These are phyloP conservation scores for Drosophila cardini DNA, from an alignment of 1,140 invertebrate genomes.

Conservation along the genomic window DNA sequence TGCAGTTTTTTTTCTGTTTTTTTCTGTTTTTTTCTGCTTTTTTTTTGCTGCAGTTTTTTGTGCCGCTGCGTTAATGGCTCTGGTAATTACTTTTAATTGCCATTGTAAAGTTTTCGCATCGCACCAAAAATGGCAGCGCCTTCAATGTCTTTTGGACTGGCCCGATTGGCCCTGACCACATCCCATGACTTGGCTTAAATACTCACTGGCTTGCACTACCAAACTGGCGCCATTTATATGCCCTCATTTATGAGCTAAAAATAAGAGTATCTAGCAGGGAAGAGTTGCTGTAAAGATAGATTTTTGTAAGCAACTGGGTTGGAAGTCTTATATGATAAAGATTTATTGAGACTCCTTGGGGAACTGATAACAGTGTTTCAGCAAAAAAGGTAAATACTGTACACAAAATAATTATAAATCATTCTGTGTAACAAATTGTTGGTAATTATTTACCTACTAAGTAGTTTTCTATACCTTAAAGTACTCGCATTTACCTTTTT, in stretches of 20 bases:
- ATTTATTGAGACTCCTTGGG: too few relatives aligned
- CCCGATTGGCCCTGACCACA: conserved; percentile 63
- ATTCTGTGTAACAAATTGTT: too few relatives aligned
- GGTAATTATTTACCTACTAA: too few relatives aligned
- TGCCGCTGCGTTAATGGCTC: conserved; percentile 72
- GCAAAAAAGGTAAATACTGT: too few relatives aligned
- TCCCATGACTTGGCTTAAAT: conserved; percentile 38
- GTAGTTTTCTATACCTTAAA: background rate
- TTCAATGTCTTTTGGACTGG: conserved; percentile 35
- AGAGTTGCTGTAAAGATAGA: background rate
- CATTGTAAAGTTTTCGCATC: conserved; percentile 81
- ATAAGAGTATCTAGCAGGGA: background rate
- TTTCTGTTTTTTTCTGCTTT: conserved; percentile 34
- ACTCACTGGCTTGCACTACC: background rate
- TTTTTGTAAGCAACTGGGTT: background rate
- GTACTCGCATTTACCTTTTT: background rate
- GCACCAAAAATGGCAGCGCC: conserved; percentile 73
- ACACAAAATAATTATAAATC: too few relatives aligned
- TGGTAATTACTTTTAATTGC: conserved; percentile 82
- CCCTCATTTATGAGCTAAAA: background rate
- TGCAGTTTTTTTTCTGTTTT: conserved; percentile 26
- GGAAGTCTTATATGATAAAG: too few relatives aligned
- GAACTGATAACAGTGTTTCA: too few relatives aligned
- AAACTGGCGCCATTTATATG: conserved; percentile 57
- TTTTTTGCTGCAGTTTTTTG: conserved; percentile 17